These are phyloP conservation scores for Cheirogaleus medius DNA, from an alignment of 2,113 vertebrate genomes.

Conservation along the genomic window DNA sequence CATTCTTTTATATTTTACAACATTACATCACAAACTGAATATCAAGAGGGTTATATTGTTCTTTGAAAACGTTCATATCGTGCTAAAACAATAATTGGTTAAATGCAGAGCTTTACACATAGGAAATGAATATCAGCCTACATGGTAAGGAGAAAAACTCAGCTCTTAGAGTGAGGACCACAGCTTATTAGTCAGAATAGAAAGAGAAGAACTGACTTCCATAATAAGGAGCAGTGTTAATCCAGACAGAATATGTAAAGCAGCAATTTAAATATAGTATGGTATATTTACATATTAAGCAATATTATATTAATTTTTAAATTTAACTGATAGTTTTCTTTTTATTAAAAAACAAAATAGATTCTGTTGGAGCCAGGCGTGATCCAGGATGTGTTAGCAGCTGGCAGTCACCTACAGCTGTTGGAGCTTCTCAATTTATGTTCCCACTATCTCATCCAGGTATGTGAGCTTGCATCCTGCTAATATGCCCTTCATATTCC, in stretches of 20 bases:
- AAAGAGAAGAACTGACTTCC: not conserved
- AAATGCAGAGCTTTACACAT: not conserved
- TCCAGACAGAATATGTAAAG: not conserved
- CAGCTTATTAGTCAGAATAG: not conserved
- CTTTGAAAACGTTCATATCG: not conserved
- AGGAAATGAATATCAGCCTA: not conserved
- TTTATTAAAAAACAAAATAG: constrained; percentile 81
- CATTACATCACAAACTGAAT: not conserved
- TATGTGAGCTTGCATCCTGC: constrained; percentile 73
- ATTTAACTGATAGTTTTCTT: constrained; percentile 69
- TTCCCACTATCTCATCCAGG: constrained; percentile 99
- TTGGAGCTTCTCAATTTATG: constrained; percentile 97
- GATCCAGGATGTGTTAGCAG: constrained; percentile 96
- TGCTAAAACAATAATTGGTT: constrained; percentile 17
- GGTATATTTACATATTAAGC: not conserved
- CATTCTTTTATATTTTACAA: not conserved
- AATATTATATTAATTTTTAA: not conserved
- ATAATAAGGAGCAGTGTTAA: not conserved
- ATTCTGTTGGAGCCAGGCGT: constrained; percentile 95
- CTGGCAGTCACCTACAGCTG: constrained; percentile 97
- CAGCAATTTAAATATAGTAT: not conserved
- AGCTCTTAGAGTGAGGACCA: not conserved
- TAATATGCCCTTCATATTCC: not conserved
- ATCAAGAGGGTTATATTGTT: not conserved
- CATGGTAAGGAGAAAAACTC: not conserved